Percentiles rank a stretch among this genome's conserved stretches.
Conservation (phyloP, 1,140 invertebrate genomes). For the Diploscapter pachys region DNA sequence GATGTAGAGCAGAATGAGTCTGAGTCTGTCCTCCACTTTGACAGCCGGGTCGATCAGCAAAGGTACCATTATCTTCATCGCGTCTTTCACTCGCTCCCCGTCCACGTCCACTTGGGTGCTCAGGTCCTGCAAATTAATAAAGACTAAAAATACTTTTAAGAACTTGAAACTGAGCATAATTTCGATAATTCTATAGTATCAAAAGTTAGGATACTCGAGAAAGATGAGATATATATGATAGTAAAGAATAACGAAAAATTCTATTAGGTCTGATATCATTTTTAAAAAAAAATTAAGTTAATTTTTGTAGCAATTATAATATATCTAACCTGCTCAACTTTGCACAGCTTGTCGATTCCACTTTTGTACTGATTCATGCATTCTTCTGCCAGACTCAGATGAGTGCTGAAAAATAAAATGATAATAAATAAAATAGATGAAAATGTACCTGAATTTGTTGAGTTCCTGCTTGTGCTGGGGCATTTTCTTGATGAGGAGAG, state of each 20-base stretch:
- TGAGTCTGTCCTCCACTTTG: slow-evolving; percentile 88
- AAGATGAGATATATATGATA: too few species aligned
- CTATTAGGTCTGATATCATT: too few species aligned
- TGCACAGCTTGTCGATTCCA: slow-evolving; percentile 94
- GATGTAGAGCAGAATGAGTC: slow-evolving; percentile 97
- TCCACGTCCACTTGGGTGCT: slow-evolving; percentile 88
- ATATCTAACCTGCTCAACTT: slow-evolving; percentile 80
- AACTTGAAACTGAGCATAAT: too few species aligned
- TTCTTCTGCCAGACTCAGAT: slow-evolving; percentile 94
- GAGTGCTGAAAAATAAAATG: slow-evolving; percentile 69
- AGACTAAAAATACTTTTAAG: neutral
- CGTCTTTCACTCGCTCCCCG: slow-evolving; percentile 97
- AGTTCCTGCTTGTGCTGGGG: slow-evolving; percentile 99
- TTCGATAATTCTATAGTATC: too few species aligned
- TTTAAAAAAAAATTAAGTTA: too few species aligned
- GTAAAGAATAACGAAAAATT: too few species aligned
- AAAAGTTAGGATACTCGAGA: too few species aligned
- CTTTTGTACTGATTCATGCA: slow-evolving; percentile 97
- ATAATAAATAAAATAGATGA: too few species aligned
- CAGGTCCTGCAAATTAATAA: slow-evolving; percentile 70
- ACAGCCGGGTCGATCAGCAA: slow-evolving; percentile 87
- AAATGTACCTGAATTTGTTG: slow-evolving; percentile 74
- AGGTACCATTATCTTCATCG: slow-evolving; percentile 97
- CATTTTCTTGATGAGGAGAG: slow-evolving; percentile 99
- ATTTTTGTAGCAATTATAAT: neutral